phyloP scores from a whole-genome alignment of 2,113 vertebrate genomes.

The Oreochromis aureus region DNA sequence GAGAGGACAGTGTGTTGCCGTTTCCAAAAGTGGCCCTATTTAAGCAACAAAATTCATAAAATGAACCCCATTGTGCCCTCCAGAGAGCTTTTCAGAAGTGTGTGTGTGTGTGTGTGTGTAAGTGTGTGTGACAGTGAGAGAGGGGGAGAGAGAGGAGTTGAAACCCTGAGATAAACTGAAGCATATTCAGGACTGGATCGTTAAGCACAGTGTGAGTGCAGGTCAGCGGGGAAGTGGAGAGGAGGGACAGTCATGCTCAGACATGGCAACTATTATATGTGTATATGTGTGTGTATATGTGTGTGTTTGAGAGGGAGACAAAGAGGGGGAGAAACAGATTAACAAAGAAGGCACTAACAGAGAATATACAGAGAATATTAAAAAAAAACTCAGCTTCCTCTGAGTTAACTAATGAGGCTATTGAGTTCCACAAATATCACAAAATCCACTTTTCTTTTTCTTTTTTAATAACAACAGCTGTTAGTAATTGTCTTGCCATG shows the following conservation, averaged over 20 bases:
- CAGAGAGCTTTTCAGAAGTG: neutral
- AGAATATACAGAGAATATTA: neutral
- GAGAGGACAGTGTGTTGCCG: neutral
- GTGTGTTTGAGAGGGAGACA: neutral
- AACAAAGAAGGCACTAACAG: neutral
- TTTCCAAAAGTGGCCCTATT: neutral
- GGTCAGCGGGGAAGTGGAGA: neutral
- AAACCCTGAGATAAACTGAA: neutral
- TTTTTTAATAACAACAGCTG: neutral
- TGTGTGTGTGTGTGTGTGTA: neutral
- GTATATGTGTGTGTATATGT: neutral
- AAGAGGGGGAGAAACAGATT: neutral
- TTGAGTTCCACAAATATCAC: neutral
- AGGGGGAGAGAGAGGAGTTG: neutral
- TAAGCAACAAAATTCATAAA: neutral
- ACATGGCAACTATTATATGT: neutral
- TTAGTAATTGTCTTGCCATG: neutral
- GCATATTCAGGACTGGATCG: neutral
- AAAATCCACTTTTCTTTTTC: neutral
- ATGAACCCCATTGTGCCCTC: neutral
- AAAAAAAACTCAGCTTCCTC: neutral
- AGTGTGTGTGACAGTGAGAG: neutral
- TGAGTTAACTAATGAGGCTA: neutral
- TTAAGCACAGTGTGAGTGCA: neutral
- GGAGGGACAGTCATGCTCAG: neutral